Conservation (phyloP, 2,888 invertebrate genomes). For the Clostera curtula region DNA sequence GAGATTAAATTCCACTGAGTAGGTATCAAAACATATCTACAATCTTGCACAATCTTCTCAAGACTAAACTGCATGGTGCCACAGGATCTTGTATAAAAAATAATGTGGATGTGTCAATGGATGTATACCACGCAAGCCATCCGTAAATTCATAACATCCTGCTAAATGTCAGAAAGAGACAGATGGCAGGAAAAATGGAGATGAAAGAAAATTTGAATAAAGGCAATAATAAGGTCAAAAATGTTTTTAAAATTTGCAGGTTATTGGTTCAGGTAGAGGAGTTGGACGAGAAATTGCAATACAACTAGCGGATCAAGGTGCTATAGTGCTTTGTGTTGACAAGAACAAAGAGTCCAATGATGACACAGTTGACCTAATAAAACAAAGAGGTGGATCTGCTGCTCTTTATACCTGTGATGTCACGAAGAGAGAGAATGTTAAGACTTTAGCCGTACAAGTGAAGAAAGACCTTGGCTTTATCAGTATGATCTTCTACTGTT, state of each 20-base stretch:
- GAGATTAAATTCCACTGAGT: too few relatives aligned
- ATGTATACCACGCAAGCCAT: too few relatives aligned
- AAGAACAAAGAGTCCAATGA: conserved; percentile 70
- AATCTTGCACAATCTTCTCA: too few relatives aligned
- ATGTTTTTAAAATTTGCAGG: conserved; percentile 41
- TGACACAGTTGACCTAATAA: conserved; percentile 60
- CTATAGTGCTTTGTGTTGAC: conserved; percentile 79
- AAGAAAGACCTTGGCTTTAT: conserved; percentile 71
- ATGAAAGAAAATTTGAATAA: too few relatives aligned
- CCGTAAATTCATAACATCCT: too few relatives aligned
- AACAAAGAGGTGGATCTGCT: conserved; percentile 60
- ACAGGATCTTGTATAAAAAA: too few relatives aligned
- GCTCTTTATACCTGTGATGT: conserved; percentile 73
- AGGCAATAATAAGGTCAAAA: too few relatives aligned
- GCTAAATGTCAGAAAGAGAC: too few relatives aligned
- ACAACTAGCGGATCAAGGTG: conserved; percentile 73
- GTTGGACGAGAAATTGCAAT: conserved; percentile 78
- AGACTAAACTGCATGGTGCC: too few relatives aligned
- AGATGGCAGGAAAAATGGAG: too few relatives aligned
- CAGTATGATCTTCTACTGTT: conserved; percentile 78
- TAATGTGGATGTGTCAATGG: too few relatives aligned
- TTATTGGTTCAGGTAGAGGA: conserved; percentile 82
- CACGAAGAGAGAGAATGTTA: conserved; percentile 68
- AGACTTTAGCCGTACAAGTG: conserved; percentile 52
- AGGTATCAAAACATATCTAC: too few relatives aligned